Conservation (phyloP, 1,140 invertebrate genomes). For the Oreohelix idahoensis region DNA sequence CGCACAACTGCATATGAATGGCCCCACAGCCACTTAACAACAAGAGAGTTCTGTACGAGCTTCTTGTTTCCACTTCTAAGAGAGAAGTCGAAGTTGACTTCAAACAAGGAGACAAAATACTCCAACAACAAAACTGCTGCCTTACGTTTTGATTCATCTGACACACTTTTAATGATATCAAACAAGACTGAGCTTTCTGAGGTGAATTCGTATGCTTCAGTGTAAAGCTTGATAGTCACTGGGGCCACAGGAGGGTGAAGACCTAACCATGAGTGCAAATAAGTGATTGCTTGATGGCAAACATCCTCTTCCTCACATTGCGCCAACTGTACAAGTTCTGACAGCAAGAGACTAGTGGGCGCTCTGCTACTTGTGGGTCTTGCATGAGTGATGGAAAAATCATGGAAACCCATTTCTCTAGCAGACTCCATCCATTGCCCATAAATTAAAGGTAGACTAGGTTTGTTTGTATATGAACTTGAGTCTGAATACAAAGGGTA, state of each 20-base stretch:
- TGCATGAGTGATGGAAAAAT: neutral
- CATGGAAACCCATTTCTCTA: neutral
- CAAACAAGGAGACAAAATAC: slow-evolving; percentile 30
- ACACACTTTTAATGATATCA: neutral
- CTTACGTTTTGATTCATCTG: neutral
- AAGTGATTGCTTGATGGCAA: neutral
- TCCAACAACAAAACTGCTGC: neutral
- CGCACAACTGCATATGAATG: neutral
- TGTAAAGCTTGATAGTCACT: neutral
- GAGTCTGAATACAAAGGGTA: neutral
- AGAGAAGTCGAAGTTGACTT: slow-evolving; percentile 23
- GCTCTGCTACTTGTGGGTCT: neutral
- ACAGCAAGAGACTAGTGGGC: neutral
- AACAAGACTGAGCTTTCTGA: neutral
- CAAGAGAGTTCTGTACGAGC: neutral
- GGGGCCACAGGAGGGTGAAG: slow-evolving; percentile 11
- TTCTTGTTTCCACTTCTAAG: neutral
- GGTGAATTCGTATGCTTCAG: neutral
- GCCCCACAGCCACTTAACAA: slow-evolving; percentile 25
- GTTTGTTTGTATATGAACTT: neutral
- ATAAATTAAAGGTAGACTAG: neutral
- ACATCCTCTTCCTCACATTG: neutral
- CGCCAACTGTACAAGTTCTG: neutral
- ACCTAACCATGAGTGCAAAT: neutral
- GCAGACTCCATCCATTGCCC: slow-evolving; percentile 2